Evolutionary conservation across 2,888 invertebrate species (phyloP).

Genomic region (Dermolepida albohirtum): DNA sequence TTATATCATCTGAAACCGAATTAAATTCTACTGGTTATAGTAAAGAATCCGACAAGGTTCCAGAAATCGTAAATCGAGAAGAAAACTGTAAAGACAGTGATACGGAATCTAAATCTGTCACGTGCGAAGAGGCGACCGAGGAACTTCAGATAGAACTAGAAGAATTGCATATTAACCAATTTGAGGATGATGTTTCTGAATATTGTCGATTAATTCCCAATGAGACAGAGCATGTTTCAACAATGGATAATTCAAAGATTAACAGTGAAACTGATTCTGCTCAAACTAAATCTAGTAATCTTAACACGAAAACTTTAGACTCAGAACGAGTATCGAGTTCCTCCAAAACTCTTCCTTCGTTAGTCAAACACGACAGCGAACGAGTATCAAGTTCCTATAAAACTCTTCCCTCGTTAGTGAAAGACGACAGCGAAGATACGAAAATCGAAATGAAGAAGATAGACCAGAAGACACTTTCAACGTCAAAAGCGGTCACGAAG

Average conservation of each 20-base stretch:
- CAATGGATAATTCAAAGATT: background rate
- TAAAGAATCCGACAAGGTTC: background rate
- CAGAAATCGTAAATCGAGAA: background rate
- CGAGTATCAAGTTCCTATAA: too few relatives aligned
- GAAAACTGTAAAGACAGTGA: background rate
- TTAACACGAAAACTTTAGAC: too few relatives aligned
- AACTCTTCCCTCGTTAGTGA: too few relatives aligned
- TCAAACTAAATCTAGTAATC: too few relatives aligned
- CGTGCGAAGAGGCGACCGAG: background rate
- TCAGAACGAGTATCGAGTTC: too few relatives aligned
- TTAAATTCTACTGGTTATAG: constrained; percentile 12
- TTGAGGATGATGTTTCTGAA: constrained; percentile 15
- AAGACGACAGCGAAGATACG: background rate
- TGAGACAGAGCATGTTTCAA: background rate
- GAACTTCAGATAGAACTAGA: background rate
- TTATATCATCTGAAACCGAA: constrained; percentile 31
- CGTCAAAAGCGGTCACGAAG: constrained; percentile 7
- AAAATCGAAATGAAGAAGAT: background rate
- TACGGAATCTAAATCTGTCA: background rate
- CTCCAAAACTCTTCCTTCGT: too few relatives aligned
- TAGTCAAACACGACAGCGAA: too few relatives aligned
- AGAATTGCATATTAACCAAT: constrained; percentile 11
- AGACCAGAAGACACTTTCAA: constrained; percentile 4
- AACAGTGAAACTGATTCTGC: too few relatives aligned
- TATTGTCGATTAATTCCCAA: background rate